These are phyloP conservation scores for Asobara japonica DNA, from an alignment of 1,140 invertebrate genomes.

Conservation along the genomic window DNA sequence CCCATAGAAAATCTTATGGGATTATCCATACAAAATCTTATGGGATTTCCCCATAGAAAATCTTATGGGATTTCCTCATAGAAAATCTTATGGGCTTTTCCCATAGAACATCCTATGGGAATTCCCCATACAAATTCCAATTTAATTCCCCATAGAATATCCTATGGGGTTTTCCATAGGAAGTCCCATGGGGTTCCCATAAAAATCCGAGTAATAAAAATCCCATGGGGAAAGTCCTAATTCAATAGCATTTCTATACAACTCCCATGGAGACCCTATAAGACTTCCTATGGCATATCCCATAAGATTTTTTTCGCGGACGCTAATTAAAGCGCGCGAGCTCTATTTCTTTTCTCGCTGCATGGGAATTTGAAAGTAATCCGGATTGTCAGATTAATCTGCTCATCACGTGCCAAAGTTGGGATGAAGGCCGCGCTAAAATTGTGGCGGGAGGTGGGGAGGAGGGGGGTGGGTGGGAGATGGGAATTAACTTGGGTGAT, in stretches of 20 bases:
- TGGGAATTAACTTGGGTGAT: conserved; percentile 32
- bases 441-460: conserved; percentile 28
- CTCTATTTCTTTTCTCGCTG: background rate
- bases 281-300: background rate
- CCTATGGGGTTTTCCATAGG: no score
- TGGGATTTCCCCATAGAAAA: no score
- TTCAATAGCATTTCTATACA: no score
- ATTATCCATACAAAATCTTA: no score
- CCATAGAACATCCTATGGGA: no score
- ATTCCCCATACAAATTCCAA: background rate
- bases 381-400: conserved; percentile 56
- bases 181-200: no score
- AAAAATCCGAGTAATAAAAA: no score
- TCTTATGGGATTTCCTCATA: no score
- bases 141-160: no score
- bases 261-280: background rate
- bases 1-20: no score
- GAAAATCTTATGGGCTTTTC: no score
- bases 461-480: conserved; percentile 44
- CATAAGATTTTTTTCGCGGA: background rate
- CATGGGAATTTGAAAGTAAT: conserved; percentile 25
- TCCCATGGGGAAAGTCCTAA: no score
- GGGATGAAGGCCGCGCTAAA: conserved; percentile 43
- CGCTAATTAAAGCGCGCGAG: background rate
- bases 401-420: conserved; percentile 57